These are phyloP conservation scores for Spodoptera litura DNA, from an alignment of 1,140 invertebrate species.

Conservation along the genomic window DNA sequence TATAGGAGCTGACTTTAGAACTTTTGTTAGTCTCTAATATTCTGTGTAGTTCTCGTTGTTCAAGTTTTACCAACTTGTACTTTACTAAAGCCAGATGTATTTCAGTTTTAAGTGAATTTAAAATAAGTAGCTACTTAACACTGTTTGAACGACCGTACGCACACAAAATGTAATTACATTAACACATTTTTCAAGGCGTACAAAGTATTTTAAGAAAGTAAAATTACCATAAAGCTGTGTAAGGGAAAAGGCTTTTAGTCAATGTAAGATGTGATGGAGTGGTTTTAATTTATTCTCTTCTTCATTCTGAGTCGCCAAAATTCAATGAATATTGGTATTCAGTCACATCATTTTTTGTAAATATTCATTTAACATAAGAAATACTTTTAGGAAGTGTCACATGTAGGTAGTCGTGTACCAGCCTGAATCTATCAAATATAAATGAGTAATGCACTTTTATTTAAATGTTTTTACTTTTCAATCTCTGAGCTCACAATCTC, in stretches of 20 bases:
- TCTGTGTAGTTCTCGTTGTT: no score
- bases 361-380: constrained; percentile 41
- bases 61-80: no score
- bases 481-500: neutral
- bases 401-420: neutral
- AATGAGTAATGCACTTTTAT: constrained; percentile 10
- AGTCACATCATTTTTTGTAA: constrained; percentile 20
- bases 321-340: constrained; percentile 38
- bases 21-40: no score
- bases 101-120: no score
- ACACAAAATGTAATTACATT: constrained; percentile 11
- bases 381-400: neutral
- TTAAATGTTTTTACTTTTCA: neutral
- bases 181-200: neutral
- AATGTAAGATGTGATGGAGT: constrained; percentile 45
- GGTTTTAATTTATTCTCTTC: constrained; percentile 46
- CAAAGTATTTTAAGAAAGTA: neutral
- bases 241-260: constrained; percentile 23
- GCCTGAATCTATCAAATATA: neutral
- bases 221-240: constrained; percentile 22
- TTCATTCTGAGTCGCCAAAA: constrained; percentile 25
- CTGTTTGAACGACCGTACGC: neutral
- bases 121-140: no score
- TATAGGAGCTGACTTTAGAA: no score
- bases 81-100: no score